Base-by-base conservation (phyloP, 35 echinoderm and acorn worm species). In the Amphiura filiformis region DNA sequence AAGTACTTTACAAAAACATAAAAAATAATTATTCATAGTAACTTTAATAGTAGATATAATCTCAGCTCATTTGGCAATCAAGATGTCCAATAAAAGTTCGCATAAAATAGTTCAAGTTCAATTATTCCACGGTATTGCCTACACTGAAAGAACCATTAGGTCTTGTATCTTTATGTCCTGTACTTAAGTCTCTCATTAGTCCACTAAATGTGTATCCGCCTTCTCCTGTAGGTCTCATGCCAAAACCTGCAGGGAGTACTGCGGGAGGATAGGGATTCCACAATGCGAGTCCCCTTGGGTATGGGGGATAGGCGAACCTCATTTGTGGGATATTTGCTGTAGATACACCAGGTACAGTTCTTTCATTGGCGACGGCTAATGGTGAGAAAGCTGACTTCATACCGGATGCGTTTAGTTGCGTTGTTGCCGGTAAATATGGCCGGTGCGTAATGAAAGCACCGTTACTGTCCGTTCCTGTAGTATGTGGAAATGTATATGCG, bases 381-480 rank as follows among this genome's bases (percentile, higher is more conserved):
- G 96, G 96, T 2, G 96, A 99, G 81, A 99, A 99, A 39, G 96
- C 96, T 22, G 96, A 99, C 49, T 95, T 99, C 34, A 99, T 87
- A 57, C 93, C 96, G 36, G 93, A 80, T 23, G 96, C 70, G 57
- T 84, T 90, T 36, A 88, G 47, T 38, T 86, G 84, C 2, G 93
- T 90, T 28, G 89, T 91, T 34, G 90, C 87, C 18, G 92, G 90
- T 17, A 99, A 57, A 35, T 99, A 99, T 14, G 96, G 96, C 35
- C 93, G 87, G 77, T 99, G 96, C 4, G 93, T 91, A 20, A 98
- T 91, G 33, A 84, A 94, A 0, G 96, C 87, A 1, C 86, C 90
- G 44, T 94, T 91, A 39, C 86, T 76, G 77, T 87, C 91, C 1
- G 89, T 87, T n/a, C 89, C 79, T 28, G 92, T 85, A 26, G 84